Evolutionary conservation across 2,888 invertebrate species (phyloP), one percentile per base, ranked within the genome.

Genomic region (Drosophila mercatorum): DNA sequence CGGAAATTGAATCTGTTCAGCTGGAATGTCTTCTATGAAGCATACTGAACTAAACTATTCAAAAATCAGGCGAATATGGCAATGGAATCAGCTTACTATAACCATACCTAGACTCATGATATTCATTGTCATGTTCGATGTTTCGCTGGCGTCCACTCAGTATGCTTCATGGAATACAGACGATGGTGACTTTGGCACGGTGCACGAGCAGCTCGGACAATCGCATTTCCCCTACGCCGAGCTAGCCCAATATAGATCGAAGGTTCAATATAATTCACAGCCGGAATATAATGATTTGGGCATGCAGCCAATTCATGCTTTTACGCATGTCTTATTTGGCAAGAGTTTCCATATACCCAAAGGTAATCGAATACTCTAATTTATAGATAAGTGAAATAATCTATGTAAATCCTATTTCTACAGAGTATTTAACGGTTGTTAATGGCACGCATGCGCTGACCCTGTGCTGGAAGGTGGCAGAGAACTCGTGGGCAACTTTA

Each of bases 401-500:
- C 17, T 17, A 17, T 17, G 17, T 22, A 10, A 44, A 38, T 43
- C 5, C 3, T 2, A 0, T 12, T 4, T 31, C 5, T 46, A 2
- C 44, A 68, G 70, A 36, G 1, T 69, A 69, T 43, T n/a, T 67
- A 28, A 6, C 0, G n/a, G 17, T 11, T 1, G 12, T 14, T 2
- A 51, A 57, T 14, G 28, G 36, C 0, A 22, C 34, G 4, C 36
- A 4, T 2, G 1, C n/a, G 0, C 10, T 92, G 58, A 70, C 78
- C 44, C 36, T 76, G 70, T 90, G 91, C 38, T 79, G 82, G 58
- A 89, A 91, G 80, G 78, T 88, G 60, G 71, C 83, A 59, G 75
- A 88, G 17, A 91, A 92, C 68, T 92, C 94, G 83, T 94, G 93
- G 93, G 89, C 90, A 51, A 91, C 92, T 58, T 82, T 94, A 57